Evolutionary conservation across 2,888 invertebrate species (phyloP), one percentile per base, ranked within the genome.

Genomic region (Drosophila multiciliata): DNA sequence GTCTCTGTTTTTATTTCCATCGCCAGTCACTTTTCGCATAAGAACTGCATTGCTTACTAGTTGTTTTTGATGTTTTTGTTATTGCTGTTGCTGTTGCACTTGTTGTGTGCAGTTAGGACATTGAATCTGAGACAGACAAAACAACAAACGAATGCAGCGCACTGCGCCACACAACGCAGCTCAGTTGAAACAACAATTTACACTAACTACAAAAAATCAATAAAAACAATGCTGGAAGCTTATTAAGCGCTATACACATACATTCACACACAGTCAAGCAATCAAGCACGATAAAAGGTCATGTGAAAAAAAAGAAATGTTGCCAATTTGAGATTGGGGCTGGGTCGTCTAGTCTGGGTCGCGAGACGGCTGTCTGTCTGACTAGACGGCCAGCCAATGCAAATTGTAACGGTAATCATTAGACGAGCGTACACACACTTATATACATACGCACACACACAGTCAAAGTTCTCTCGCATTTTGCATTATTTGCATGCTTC

Each of bases 371-470:
- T 48, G 78, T 75, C 66, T 52, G 78, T 75, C 72, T 72, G 86
- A 86, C 83, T 84, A 85, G 87, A 87, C 85, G 74, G 79, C 69
- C 80, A 80, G 79, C 69, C 80, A 73, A 77, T 78, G 87, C 76
- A 83, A 88, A 88, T 87, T 83, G 88, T 87, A 87, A 87, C 87
- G 86, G 87, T 87, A 87, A 87, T 87, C 83, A 88, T 85, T 87
- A 87, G 80, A 87, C 58, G 63, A 70, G 48, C 75, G 60, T 70
- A 72, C 35, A 68, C 42, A 69, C 66, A 68, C 54, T 67, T 40
- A 60, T 59, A 59, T 17, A 40, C 17, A 35, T 64, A 52, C 70
- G 55, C 9, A 57, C 52, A 52, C 58, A 66, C 67, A 57, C 57
- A 61, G 20, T 45, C 59, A 55, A 29, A 23, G 40, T 52, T 71